Evolutionary conservation across 1,140 invertebrate genomes (phyloP).

Genomic region (Brachionus calyciflorus): DNA sequence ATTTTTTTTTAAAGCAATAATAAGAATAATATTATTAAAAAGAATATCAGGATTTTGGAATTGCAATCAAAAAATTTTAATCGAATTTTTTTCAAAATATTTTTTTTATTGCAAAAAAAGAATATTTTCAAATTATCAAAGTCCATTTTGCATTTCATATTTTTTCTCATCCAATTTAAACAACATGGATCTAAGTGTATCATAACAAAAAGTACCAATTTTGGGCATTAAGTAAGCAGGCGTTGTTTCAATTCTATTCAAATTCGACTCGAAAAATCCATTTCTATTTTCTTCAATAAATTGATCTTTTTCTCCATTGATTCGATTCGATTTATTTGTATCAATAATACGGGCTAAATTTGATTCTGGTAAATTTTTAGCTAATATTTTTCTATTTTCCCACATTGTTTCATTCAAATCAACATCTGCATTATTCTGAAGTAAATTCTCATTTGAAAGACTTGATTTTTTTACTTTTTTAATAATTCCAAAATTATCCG

Average conservation of each 20-base stretch:
- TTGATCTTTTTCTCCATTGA: neutral
- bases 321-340: neutral
- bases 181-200: slow-evolving; percentile 15
- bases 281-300: neutral
- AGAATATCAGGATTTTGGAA: too few species aligned
- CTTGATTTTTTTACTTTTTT: neutral
- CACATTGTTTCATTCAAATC: neutral
- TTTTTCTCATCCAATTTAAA: slow-evolving; percentile 11
- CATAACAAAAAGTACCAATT: slow-evolving; percentile 8
- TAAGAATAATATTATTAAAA: too few species aligned
- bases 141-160: too few species aligned
- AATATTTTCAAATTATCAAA: too few species aligned
- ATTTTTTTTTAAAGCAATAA: too few species aligned
- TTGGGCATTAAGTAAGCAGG: slow-evolving; percentile 38
- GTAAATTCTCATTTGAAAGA: neutral
- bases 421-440: too few species aligned
- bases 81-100: too few species aligned
- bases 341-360: slow-evolving; percentile 16
- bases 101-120: too few species aligned
- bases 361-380: slow-evolving; percentile 22
- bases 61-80: too few species aligned
- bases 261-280: neutral
- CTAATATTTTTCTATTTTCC: slow-evolving; percentile 14
- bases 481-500: slow-evolving; percentile 11
- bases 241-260: slow-evolving; percentile 37